These are phyloP conservation scores for Homarus americanus DNA, from an alignment of 1,140 invertebrate species.

Conservation along the genomic window DNA sequence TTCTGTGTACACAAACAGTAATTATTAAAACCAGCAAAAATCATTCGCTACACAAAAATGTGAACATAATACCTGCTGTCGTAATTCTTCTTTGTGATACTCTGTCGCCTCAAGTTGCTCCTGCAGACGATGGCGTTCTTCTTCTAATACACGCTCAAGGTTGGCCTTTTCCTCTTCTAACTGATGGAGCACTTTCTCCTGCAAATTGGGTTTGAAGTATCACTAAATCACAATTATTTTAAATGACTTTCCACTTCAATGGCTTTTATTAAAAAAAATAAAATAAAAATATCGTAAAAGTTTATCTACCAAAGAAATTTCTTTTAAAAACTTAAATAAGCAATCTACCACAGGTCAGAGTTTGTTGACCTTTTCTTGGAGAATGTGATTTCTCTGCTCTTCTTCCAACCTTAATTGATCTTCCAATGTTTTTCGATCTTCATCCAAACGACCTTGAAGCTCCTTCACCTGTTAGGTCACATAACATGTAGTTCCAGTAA, in stretches of 20 bases:
- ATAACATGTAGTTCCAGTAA: not conserved
- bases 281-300: not conserved
- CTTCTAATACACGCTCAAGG: conserved; percentile 3
- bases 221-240: not conserved
- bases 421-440: conserved; percentile 14
- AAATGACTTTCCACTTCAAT: not conserved
- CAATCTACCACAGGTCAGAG: not conserved
- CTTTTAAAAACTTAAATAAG: not conserved
- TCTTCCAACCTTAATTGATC: conserved; percentile 1
- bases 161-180: conserved; percentile 42
- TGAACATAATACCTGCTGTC: not conserved
- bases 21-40: too few relatives aligned
- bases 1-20: too few relatives aligned
- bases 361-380: conserved; percentile 18
- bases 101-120: conserved; percentile 16
- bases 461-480: not conserved
- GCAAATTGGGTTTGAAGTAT: not conserved
- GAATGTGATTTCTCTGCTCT: conserved; percentile 12
- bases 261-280: not conserved
- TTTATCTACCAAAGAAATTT: not conserved
- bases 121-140: conserved; percentile 14
- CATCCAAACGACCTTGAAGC: conserved; percentile 17
- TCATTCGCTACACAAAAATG: too few relatives aligned
- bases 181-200: conserved; percentile 21
- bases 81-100: not conserved